Evolutionary conservation across 2,888 invertebrate genomes (phyloP).

Genomic region (Apocheima hispidaria): DNA sequence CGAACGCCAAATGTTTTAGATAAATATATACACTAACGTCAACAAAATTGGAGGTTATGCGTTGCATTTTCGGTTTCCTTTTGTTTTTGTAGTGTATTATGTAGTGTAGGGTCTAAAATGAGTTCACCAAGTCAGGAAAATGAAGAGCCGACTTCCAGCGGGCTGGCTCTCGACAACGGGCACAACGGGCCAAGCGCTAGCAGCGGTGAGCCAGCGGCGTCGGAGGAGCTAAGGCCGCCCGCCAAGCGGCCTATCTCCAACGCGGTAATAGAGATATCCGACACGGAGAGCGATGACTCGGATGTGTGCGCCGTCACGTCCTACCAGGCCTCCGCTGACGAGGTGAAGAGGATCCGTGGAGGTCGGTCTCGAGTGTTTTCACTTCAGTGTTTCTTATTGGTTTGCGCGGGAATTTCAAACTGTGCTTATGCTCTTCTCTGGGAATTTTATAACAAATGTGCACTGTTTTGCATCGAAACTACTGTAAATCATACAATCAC

Average conservation of each 20-base stretch:
- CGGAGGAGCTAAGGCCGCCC: slow-evolving; percentile 66
- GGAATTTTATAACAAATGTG: neutral
- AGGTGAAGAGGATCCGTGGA: slow-evolving; percentile 81
- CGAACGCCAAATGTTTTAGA: no score
- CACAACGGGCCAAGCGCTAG: slow-evolving; percentile 53
- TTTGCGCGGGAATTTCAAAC: slow-evolving; percentile 71
- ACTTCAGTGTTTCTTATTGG: slow-evolving; percentile 36
- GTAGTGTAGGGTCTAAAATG: slow-evolving; percentile 74
- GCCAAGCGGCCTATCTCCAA: slow-evolving; percentile 71
- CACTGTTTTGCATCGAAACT: neutral
- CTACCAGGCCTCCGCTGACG: slow-evolving; percentile 81
- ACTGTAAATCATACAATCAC: neutral
- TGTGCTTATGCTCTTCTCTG: neutral
- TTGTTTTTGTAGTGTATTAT: slow-evolving; percentile 77
- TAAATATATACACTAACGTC: slow-evolving; percentile 31
- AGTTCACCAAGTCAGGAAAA: slow-evolving; percentile 75
- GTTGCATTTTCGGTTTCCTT: slow-evolving; percentile 74
- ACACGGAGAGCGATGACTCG: slow-evolving; percentile 82
- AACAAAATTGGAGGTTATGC: slow-evolving; percentile 80
- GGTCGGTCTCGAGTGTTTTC: slow-evolving; percentile 60
- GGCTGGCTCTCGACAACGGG: slow-evolving; percentile 53
- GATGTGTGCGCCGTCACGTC: slow-evolving; percentile 82
- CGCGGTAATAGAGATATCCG: slow-evolving; percentile 80
- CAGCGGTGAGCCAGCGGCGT: slow-evolving; percentile 52
- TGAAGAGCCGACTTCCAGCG: slow-evolving; percentile 72